Percentiles rank a stretch among this genome's conserved stretches.
phyloP scores from a whole-genome alignment of 1,140 invertebrate genomes.

The Lineus longissimus region DNA sequence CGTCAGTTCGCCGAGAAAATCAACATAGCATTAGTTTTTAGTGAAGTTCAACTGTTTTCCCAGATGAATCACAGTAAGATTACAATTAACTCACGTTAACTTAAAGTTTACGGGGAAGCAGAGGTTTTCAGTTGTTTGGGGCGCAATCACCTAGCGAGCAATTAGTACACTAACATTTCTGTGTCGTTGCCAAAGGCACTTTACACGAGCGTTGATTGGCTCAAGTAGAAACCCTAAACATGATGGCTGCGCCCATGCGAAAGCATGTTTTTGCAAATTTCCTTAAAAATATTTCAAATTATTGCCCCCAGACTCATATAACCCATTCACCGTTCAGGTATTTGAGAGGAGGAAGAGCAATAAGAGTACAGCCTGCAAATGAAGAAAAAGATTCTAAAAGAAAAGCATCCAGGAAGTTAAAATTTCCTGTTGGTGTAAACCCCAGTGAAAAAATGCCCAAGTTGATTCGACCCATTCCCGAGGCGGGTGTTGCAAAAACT shows the following conservation, averaged over 20 bases:
- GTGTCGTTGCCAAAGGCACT: too few species aligned
- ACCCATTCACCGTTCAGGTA: background rate
- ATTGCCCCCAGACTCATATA: background rate
- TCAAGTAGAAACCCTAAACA: background rate
- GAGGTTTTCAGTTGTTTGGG: too few species aligned
- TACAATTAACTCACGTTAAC: too few species aligned
- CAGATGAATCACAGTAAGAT: too few species aligned
- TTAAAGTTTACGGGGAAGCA: too few species aligned
- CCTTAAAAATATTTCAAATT: background rate
- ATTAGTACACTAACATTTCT: too few species aligned
- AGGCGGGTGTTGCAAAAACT: too few species aligned
- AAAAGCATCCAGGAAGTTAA: background rate
- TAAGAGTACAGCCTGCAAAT: background rate
- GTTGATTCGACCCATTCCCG: background rate
- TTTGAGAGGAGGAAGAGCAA: background rate
- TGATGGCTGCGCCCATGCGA: conserved; percentile 1
- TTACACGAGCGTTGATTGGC: background rate
- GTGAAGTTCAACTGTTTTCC: too few species aligned
- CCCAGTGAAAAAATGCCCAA: too few species aligned
- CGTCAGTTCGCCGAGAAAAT: too few species aligned
- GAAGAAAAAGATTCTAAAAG: background rate
- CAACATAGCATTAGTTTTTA: too few species aligned
- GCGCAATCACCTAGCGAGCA: too few species aligned
- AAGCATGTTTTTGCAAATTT: background rate
- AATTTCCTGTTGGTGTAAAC: background rate